Percentiles rank a stretch among this genome's conserved stretches.
phyloP scores from a whole-genome alignment of 2,797 vertebrate genomes.

The Cyprinodon diabolis region DNA sequence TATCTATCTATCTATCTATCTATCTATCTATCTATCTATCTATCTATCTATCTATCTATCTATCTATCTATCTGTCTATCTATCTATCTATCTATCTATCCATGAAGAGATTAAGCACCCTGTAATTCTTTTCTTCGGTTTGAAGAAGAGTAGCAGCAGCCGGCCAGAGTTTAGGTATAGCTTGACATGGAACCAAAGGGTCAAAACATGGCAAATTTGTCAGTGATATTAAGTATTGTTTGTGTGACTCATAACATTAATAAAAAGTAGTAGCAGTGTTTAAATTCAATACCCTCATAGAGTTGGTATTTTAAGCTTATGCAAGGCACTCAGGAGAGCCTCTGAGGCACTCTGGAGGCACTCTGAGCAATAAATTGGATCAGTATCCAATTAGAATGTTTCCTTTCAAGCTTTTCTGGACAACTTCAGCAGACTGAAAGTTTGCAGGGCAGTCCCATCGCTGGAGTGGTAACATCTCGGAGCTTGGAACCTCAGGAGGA shows the following conservation, averaged over 20 bases:
- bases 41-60: too few relatives aligned
- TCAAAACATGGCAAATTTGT: neutral
- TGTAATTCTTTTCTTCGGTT: neutral
- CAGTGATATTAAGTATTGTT: neutral
- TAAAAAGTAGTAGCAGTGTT: neutral
- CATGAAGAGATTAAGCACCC: too few relatives aligned
- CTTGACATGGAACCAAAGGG: neutral
- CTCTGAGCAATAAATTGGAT: neutral
- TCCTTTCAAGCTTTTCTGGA: neutral
- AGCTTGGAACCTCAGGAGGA: neutral
- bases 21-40: too few relatives aligned
- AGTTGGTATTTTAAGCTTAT: neutral
- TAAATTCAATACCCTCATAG: neutral
- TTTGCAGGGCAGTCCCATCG: neutral
- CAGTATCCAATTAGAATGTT: neutral
- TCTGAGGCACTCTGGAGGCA: neutral
- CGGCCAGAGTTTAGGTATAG: too few relatives aligned
- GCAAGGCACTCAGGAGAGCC: neutral
- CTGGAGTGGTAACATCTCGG: neutral
- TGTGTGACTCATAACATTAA: neutral
- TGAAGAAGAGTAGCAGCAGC: neutral
- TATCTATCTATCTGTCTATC: too few relatives aligned
- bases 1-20: too few relatives aligned
- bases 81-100: too few relatives aligned
- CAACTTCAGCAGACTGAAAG: neutral